Evolutionary conservation across 2,888 invertebrate species (phyloP).

Genomic region (Lumbricus terrestris): DNA sequence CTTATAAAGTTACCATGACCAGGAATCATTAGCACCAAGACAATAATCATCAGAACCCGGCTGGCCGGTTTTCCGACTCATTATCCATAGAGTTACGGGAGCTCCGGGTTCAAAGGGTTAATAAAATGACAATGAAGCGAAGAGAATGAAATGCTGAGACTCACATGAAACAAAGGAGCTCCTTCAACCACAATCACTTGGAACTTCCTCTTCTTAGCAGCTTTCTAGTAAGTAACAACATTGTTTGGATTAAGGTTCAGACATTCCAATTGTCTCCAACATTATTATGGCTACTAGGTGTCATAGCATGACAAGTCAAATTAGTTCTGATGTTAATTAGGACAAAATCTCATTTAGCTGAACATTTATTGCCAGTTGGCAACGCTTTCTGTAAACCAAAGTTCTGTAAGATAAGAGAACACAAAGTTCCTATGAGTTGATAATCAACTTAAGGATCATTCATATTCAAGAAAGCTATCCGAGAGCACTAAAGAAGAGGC

Average conservation of each 20-base stretch:
- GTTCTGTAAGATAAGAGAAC: neutral
- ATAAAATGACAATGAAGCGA: neutral
- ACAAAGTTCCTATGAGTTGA: neutral
- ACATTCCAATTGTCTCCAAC: neutral
- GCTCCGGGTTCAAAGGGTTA: too few relatives aligned
- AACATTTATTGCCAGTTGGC: too few relatives aligned
- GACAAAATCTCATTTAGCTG: too few relatives aligned
- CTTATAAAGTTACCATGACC: neutral
- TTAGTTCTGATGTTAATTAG: neutral
- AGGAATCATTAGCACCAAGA: neutral
- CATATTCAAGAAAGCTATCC: too few relatives aligned
- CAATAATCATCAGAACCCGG: too few relatives aligned
- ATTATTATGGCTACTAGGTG: neutral
- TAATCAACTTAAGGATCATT: neutral
- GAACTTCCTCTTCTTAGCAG: constrained; percentile 74
- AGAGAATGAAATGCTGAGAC: neutral
- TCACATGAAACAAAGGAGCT: constrained; percentile 65
- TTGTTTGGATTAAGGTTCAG: neutral
- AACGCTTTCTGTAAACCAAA: too few relatives aligned
- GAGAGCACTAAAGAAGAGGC: too few relatives aligned
- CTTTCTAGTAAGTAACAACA: constrained; percentile 61
- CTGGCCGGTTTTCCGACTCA: too few relatives aligned
- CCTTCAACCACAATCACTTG: constrained; percentile 85
- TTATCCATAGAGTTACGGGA: too few relatives aligned
- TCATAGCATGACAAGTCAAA: neutral